phyloP scores from a whole-genome alignment of 2,113 vertebrate genomes.

The Synodontis membranacea region DNA sequence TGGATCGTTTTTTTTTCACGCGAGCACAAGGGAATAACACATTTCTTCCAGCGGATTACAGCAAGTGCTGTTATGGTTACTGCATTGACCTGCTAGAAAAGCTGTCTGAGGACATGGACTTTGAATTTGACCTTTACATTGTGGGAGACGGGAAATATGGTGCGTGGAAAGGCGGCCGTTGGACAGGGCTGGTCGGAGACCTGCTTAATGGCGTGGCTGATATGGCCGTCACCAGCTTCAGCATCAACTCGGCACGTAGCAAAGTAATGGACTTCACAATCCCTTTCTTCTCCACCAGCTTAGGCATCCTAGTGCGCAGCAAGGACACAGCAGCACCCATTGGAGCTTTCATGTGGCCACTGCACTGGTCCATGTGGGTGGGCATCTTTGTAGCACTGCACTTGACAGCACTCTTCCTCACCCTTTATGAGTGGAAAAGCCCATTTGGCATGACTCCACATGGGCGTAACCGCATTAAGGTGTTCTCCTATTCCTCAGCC shows the following conservation, averaged over 20 bases:
- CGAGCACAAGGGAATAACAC: constrained; percentile 68
- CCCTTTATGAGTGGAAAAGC: constrained; percentile 95
- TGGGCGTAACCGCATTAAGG: constrained; percentile 84
- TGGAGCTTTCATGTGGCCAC: constrained; percentile 94
- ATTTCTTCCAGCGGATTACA: constrained; percentile 71
- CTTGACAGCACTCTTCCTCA: constrained; percentile 90
- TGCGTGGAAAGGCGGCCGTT: constrained; percentile 81
- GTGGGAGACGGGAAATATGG: constrained; percentile 94
- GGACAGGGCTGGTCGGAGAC: constrained; percentile 93
- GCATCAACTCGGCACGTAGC: constrained; percentile 91
- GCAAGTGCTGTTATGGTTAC: constrained; percentile 92
- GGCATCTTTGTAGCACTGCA: constrained; percentile 92
- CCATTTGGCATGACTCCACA: constrained; percentile 94
- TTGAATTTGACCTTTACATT: constrained; percentile 91
- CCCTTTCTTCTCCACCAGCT: constrained; percentile 96
- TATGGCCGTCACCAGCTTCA: constrained; percentile 96
- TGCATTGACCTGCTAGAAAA: constrained; percentile 92
- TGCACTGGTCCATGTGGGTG: constrained; percentile 99
- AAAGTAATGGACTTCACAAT: constrained; percentile 95
- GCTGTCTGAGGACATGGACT: constrained; percentile 86
- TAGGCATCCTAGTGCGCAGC: constrained; percentile 92
- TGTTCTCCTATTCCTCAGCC: constrained; percentile 96
- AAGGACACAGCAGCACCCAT: constrained; percentile 88
- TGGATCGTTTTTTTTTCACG: constrained; percentile 76
- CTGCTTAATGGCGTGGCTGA: constrained; percentile 84